phyloP scores from a whole-genome alignment of 2,113 vertebrate species.

The Zosterops japonicus region DNA sequence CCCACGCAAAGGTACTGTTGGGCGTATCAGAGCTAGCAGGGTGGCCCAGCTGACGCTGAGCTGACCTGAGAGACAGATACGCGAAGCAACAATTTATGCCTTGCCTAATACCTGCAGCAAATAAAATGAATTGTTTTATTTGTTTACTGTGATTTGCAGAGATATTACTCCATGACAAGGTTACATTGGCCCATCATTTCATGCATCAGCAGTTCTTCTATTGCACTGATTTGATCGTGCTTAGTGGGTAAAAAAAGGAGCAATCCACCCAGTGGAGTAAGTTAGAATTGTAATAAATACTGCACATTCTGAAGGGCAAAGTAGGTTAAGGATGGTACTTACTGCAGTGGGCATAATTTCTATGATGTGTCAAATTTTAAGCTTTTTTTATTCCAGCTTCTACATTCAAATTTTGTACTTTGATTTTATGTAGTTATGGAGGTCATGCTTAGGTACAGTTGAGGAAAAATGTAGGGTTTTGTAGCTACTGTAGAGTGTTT shows the following conservation, averaged over 20 bases:
- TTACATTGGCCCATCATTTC: conserved; percentile 53
- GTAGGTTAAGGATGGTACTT: not conserved
- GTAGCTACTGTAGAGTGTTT: not conserved
- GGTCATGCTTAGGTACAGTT: not conserved
- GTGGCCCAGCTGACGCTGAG: too few species aligned
- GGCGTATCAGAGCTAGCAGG: too few species aligned
- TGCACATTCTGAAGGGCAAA: conserved; percentile 22
- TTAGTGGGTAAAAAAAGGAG: conserved; percentile 23
- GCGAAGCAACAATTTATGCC: too few species aligned
- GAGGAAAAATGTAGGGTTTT: not conserved
- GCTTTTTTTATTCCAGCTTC: not conserved
- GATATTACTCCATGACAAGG: conserved; percentile 9
- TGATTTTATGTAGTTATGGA: not conserved
- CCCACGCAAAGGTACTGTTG: too few species aligned
- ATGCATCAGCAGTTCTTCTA: conserved; percentile 57
- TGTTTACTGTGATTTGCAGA: conserved; percentile 46
- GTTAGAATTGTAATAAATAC: conserved; percentile 54
- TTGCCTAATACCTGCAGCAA: not conserved
- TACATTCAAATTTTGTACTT: not conserved
- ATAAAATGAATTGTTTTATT: not conserved
- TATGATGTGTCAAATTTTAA: not conserved
- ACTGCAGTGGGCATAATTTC: not conserved
- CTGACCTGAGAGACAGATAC: too few species aligned
- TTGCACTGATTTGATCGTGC: conserved; percentile 31
- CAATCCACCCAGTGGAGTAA: conserved; percentile 17